Percentiles rank a stretch among this genome's conserved stretches.
These are phyloP conservation scores for Pocillopora verrucosa DNA, from an alignment of 64 coral and sea anemone genomes.

Conservation along the genomic window DNA sequence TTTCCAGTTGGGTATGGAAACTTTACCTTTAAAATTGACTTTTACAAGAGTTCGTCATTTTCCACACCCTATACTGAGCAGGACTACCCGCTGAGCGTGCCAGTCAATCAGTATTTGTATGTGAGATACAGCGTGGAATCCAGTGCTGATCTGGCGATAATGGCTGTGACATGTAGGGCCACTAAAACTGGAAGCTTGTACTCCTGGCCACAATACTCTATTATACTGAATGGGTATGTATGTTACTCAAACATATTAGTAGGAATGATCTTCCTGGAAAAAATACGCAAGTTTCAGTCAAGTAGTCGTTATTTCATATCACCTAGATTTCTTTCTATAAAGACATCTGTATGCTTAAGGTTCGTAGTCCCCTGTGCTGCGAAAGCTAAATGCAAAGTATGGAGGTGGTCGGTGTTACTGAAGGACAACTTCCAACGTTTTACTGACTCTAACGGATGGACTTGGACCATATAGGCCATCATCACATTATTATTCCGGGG, in stretches of 20 bases:
- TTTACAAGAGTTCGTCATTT: slow-evolving; percentile 10
- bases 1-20: slow-evolving; percentile 20
- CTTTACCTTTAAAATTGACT: slow-evolving; percentile 41
- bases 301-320: neutral
- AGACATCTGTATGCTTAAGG: no score
- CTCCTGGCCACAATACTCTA: slow-evolving; percentile 19
- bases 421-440: no score
- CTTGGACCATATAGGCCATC: no score
- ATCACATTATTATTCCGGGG: no score
- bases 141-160: slow-evolving; percentile 29
- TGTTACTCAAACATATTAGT: neutral
- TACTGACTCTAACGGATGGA: no score
- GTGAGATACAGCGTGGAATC: slow-evolving; percentile 39
- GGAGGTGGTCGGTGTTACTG: no score
- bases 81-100: neutral
- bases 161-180: slow-evolving; percentile 22
- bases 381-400: no score
- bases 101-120: neutral
- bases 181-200: slow-evolving; percentile 5
- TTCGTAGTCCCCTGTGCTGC: no score
- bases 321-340: neutral
- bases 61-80: neutral
- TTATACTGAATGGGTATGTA: slow-evolving; percentile 32
- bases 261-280: neutral
- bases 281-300: neutral